phyloP scores from a whole-genome alignment of 2,797 vertebrate species.

The Danionella dracula region DNA sequence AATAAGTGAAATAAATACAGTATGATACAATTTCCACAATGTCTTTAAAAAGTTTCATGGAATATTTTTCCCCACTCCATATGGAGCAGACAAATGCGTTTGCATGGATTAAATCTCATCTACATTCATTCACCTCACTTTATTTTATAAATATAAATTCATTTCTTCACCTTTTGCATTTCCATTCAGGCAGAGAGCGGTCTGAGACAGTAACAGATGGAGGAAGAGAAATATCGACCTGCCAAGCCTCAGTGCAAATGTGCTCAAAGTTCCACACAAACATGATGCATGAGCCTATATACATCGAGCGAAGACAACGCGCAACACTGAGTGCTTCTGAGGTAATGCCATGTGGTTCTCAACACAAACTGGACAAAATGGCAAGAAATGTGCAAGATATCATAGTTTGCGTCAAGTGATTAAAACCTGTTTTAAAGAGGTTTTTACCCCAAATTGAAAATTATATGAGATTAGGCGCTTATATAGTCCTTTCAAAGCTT shows the following conservation, averaged over 20 bases:
- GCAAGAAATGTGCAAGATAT: not conserved
- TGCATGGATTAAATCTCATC: conserved; percentile 51
- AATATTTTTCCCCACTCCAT: conserved; percentile 52
- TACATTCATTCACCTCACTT: conserved; percentile 33
- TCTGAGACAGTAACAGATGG: not conserved
- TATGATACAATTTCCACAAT: conserved; percentile 93
- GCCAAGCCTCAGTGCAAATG: conserved; percentile 46
- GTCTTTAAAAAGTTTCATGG: conserved; percentile 76
- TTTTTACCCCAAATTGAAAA: not conserved
- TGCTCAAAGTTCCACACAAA: conserved; percentile 33
- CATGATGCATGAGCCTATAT: conserved; percentile 22
- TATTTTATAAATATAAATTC: conserved; percentile 30
- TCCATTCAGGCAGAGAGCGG: conserved; percentile 19
- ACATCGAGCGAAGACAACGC: conserved; percentile 22
- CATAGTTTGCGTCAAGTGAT: not conserved
- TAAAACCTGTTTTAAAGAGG: not conserved
- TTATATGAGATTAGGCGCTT: no score
- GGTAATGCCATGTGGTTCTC: conserved; percentile 39
- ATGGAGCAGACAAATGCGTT: conserved; percentile 56
- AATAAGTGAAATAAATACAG: conserved; percentile 97
- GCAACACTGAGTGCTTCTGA: conserved; percentile 32
- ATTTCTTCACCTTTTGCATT: conserved; percentile 33
- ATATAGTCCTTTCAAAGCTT: no score
- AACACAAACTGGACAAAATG: conserved; percentile 16
- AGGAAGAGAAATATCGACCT: conserved; percentile 35